Conservation (phyloP, 2,113 vertebrate species). For the Candoia aspera region DNA sequence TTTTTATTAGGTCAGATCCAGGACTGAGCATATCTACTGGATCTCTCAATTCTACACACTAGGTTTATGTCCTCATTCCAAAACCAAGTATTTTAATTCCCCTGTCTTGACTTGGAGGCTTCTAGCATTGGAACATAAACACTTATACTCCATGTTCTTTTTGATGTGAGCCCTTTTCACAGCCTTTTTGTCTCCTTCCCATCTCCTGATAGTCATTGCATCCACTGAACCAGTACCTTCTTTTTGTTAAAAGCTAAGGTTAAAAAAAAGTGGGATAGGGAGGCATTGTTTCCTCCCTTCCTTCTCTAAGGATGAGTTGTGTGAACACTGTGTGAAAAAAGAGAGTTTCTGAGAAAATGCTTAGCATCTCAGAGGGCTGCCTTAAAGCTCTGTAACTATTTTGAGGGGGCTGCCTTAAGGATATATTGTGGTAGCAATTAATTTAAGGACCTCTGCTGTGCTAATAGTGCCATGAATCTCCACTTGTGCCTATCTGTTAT, state of each 20-base stretch:
- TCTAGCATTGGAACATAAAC: not conserved
- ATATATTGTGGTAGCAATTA: not conserved
- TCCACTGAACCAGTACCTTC: not conserved
- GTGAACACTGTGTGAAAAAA: not conserved
- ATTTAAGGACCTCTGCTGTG: too few relatives aligned
- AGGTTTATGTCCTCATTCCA: not conserved
- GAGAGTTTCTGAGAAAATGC: not conserved
- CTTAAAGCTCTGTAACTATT: not conserved
- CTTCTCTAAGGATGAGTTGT: not conserved
- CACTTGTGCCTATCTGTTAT: not conserved
- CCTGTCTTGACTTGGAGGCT: not conserved
- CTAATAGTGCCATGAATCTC: not conserved
- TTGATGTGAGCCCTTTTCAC: not conserved
- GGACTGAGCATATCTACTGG: not conserved
- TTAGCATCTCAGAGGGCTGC: not conserved
- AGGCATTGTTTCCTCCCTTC: not conserved
- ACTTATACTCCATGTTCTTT: not conserved
- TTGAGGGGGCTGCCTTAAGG: not conserved
- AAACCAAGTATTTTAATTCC: not conserved
- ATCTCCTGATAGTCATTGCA: not conserved
- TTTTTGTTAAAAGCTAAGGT: not conserved
- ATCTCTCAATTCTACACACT: not conserved
- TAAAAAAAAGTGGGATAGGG: not conserved
- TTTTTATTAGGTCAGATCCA: not conserved
- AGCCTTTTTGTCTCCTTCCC: not conserved